phyloP scores from a whole-genome alignment of 2,888 invertebrate species.

The Drosophila fulvimacula region DNA sequence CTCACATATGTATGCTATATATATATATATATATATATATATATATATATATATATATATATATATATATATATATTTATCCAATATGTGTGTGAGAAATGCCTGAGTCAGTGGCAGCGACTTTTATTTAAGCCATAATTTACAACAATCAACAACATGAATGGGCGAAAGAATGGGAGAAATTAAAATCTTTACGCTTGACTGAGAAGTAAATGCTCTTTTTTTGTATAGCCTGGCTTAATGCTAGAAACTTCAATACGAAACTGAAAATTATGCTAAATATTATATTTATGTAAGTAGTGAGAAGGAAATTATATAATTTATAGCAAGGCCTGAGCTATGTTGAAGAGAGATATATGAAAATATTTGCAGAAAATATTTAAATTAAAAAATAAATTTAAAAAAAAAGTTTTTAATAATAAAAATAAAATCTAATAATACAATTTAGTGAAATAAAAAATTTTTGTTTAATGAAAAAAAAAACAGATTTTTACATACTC shows the following conservation, averaged over 20 bases:
- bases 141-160: constrained; percentile 58
- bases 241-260: neutral
- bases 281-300: too few relatives aligned
- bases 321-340: too few relatives aligned
- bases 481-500: too few relatives aligned
- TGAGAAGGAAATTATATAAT: too few relatives aligned
- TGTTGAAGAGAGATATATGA: too few relatives aligned
- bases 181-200: constrained; percentile 38
- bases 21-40: constrained; percentile 10
- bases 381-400: too few relatives aligned
- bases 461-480: too few relatives aligned
- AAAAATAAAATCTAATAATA: too few relatives aligned
- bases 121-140: constrained; percentile 74
- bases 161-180: constrained; percentile 23
- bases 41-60: neutral
- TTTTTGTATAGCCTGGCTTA: too few relatives aligned
- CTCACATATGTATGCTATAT: neutral
- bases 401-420: too few relatives aligned
- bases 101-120: constrained; percentile 44
- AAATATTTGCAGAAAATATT: too few relatives aligned
- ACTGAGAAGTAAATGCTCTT: constrained; percentile 49
- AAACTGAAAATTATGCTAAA: neutral
- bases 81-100: neutral
- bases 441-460: too few relatives aligned
- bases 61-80: constrained; percentile 5